These are phyloP conservation scores for Pyrocephalus nanus DNA, from an alignment of 2,797 vertebrate genomes.

Conservation along the genomic window DNA sequence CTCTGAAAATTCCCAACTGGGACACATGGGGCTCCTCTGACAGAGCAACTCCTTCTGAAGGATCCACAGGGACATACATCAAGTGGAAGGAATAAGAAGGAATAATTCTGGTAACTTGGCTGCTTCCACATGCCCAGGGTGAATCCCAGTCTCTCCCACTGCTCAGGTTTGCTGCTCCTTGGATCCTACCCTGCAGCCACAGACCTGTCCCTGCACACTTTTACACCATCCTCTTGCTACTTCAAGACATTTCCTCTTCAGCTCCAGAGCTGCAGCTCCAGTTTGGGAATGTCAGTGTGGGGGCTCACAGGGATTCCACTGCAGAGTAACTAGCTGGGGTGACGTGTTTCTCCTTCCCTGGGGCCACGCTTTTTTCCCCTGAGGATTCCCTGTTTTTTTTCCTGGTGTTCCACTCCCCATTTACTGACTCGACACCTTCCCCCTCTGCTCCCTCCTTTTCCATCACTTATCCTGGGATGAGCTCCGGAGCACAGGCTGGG, in stretches of 20 bases:
- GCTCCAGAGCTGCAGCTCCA: background rate
- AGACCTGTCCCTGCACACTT: background rate
- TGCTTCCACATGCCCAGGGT: background rate
- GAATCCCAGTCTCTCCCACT: background rate
- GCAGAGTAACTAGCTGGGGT: background rate
- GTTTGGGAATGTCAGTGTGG: background rate
- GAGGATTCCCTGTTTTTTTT: background rate
- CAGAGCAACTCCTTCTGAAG: background rate
- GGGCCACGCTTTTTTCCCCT: accelerated
- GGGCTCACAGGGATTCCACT: background rate
- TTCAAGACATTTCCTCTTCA: no score
- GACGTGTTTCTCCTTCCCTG: background rate
- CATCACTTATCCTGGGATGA: accelerated
- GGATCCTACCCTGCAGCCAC: background rate
- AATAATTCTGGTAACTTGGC: background rate
- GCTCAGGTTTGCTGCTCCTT: background rate
- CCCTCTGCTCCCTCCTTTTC: background rate
- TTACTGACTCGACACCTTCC: background rate
- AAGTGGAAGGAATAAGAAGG: background rate
- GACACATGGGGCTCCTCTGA: background rate
- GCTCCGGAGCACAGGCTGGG: background rate
- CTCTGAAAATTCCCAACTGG: background rate
- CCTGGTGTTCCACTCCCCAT: background rate
- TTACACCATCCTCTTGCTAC: accelerated
- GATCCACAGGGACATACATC: background rate